Conservation (phyloP, 1,140 invertebrate species). For the Battus philenor region DNA sequence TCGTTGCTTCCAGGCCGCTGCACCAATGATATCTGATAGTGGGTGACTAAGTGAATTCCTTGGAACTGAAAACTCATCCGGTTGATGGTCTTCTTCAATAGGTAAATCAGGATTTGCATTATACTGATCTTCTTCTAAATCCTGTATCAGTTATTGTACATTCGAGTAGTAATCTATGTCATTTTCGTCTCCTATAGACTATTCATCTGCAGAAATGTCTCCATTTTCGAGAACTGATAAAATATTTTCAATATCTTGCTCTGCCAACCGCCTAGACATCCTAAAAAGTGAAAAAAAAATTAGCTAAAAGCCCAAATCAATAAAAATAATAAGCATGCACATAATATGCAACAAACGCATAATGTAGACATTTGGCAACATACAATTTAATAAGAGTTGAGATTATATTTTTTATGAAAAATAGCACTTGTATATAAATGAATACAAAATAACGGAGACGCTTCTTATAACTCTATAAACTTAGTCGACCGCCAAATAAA, state of each 20-base stretch:
- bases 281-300: slow-evolving; percentile 19
- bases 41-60: slow-evolving; percentile 2
- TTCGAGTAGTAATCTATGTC: slow-evolving; percentile 19
- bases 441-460: background rate
- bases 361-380: background rate
- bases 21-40: slow-evolving; percentile 18
- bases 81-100: slow-evolving; percentile 18
- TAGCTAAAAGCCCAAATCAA: background rate
- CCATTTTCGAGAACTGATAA: slow-evolving; percentile 1
- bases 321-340: background rate
- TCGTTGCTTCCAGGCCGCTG: too few relatives aligned
- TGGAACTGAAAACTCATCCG: slow-evolving; percentile 18
- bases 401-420: background rate
- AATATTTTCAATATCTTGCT: slow-evolving; percentile 23
- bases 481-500: background rate
- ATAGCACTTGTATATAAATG: background rate
- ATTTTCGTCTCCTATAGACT: slow-evolving; percentile 20
- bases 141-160: slow-evolving; percentile 15
- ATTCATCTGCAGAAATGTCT: slow-evolving; percentile 13
- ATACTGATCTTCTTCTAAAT: slow-evolving; percentile 12
- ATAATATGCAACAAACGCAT: background rate
- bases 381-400: background rate
- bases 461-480: background rate
- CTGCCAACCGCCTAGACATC: slow-evolving; percentile 19
- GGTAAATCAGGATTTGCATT: slow-evolving; percentile 9